Evolutionary conservation across 2,888 invertebrate species (phyloP), one percentile per base, ranked within the genome.

Genomic region (Cosmia pyralina): DNA sequence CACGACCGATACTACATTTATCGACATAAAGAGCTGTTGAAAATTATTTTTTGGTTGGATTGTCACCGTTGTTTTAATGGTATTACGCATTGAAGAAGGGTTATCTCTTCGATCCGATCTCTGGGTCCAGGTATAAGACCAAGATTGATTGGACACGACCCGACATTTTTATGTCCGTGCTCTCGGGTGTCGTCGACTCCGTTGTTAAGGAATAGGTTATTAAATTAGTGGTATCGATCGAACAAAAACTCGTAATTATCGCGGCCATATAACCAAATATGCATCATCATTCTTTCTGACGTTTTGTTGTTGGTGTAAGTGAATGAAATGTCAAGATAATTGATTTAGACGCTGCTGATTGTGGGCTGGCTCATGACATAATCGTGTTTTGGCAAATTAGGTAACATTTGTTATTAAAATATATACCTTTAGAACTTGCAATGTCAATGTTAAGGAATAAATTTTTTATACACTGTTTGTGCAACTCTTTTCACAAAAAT

Each of bases 31-130:
- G 92, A 95, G 93, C 94, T 94, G 95, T 95, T 94, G 94, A 94
- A 95, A 94, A 95, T 93, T 92, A 93, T 94, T 95, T 95, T 95
- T 95, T 95, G 94, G 93, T 94, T 89, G 93, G 93, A 94, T 95
- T 96, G 96, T 96, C 96, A 96, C 96, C 95, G 96, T 96, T 96
- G 96, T 95, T 95, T 96, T 96, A 96, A 96, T 96, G 96, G 95
- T 92, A 95, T 95, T 96, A 95, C 95, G 96, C 95, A 94, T 93
- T 91, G 94, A 94, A 92, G 95, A 94, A 95, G 95, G 95, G 95
- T 96, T 96, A 96, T 96, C 96, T 94, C 81, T 82, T 74, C 89
- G 92, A 93, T 87, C 95, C 96, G 95, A 96, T 96, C 95, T 94
- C 89, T 82, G 90, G 90, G 85, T 83, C 85, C 94, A 94, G 95